Conservation (phyloP, 2,888 invertebrate species). For the Trilocha varians region DNA sequence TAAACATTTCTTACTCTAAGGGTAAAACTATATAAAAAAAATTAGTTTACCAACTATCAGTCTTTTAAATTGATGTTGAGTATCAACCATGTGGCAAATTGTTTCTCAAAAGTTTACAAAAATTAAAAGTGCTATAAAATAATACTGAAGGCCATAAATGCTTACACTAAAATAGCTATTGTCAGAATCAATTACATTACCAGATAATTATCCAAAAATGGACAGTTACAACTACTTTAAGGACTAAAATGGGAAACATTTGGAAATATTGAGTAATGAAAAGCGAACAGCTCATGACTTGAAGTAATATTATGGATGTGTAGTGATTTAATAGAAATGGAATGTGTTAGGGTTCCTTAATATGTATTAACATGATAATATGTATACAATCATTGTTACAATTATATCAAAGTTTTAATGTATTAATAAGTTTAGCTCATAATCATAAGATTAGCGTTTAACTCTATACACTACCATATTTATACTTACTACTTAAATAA, state of each 20-base stretch:
- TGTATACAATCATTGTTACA: slow-evolving; percentile 20
- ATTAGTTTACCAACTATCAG: slow-evolving; percentile 72
- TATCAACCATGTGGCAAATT: slow-evolving; percentile 66
- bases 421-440: slow-evolving; percentile 52
- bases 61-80: slow-evolving; percentile 74
- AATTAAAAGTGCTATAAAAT: slow-evolving; percentile 17
- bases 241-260: neutral
- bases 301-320: no score
- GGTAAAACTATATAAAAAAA: slow-evolving; percentile 71
- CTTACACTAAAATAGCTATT: slow-evolving; percentile 45
- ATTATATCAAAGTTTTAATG: slow-evolving; percentile 13
- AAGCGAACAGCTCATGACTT: no score
- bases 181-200: slow-evolving; percentile 26
- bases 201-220: slow-evolving; percentile 10
- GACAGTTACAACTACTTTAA: slow-evolving; percentile 14
- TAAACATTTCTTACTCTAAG: slow-evolving; percentile 65
- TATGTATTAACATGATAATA: slow-evolving; percentile 18
- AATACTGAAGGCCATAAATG: slow-evolving; percentile 14
- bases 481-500: no score
- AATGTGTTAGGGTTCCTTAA: slow-evolving; percentile 13
- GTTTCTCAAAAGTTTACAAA: slow-evolving; percentile 71
- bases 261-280: neutral
- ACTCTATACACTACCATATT: slow-evolving; percentile 24
- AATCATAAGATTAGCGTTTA: slow-evolving; percentile 69
- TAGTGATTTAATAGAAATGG: no score